Percentiles rank a stretch among this genome's conserved stretches.
These are phyloP conservation scores for Chrysomela aeneicollis DNA, from an alignment of 2,888 invertebrate species.

Conservation along the genomic window DNA sequence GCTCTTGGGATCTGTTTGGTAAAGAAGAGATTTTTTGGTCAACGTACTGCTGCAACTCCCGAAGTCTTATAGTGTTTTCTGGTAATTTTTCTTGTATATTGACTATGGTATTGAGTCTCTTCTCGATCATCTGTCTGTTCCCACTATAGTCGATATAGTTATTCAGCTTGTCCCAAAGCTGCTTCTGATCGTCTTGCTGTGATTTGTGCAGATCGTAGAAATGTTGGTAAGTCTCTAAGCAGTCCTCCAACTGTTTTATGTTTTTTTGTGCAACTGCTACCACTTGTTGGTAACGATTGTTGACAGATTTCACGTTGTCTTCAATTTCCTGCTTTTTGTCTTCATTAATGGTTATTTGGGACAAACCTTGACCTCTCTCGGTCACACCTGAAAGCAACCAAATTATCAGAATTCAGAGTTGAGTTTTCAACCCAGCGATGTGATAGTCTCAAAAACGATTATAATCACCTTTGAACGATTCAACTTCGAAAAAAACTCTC, in stretches of 20 bases:
- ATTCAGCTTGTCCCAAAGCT: constrained; percentile 86
- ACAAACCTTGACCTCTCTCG: constrained; percentile 82
- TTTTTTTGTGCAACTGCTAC: constrained; percentile 72
- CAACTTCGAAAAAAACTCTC: too few species aligned
- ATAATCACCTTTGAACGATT: too few species aligned
- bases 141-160: constrained; percentile 86
- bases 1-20: constrained; percentile 84
- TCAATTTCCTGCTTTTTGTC: constrained; percentile 71
- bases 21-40: constrained; percentile 73
- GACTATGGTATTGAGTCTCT: constrained; percentile 79
- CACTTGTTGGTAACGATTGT: constrained; percentile 77
- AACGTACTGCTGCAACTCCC: constrained; percentile 77
- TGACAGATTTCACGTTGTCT: constrained; percentile 75
- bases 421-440: too few species aligned
- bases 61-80: constrained; percentile 80
- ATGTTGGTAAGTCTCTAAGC: constrained; percentile 83
- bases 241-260: constrained; percentile 77
- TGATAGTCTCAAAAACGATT: too few species aligned
- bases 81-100: constrained; percentile 82
- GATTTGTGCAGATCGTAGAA: constrained; percentile 87
- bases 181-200: constrained; percentile 89
- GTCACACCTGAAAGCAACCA: constrained; percentile 73
- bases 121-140: constrained; percentile 84
- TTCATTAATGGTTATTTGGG: constrained; percentile 68
- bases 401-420: too few species aligned